Evolutionary conservation across 2,113 vertebrate genomes (phyloP), one percentile per base, ranked within the genome.

Genomic region (Lagenorhynchus albirostris): DNA sequence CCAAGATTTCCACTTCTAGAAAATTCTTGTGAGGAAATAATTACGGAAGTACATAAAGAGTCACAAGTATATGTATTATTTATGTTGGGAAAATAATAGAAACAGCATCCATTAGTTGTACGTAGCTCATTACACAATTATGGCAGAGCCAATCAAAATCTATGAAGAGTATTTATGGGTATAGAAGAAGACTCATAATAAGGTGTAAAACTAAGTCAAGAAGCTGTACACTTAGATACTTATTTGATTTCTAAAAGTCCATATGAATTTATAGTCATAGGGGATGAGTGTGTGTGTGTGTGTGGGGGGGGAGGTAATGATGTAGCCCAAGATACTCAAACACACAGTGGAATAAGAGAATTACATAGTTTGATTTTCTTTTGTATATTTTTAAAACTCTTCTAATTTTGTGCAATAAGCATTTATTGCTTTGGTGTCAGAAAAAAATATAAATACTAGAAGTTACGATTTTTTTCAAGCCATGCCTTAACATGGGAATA

Each of bases 1-100:
- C 6, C 29, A 73, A 8, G 25, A 79, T 91, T 93, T 73, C 17
- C 15, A 76, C 23, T 79, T 87, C 6, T 31, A 90, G 58, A 93
- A 94, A 94, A 79, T 92, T 94, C 47, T 83, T 15, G 15, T n/a
- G n/a, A 87, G 38, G 47, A 82, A 92, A 87, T 90, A 74, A 62
- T 14, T 36, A 93, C 13, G 62, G 62, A 95, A 77, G 50, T 36
- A 7, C 25, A 73, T 77, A 63, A 86, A 71, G 33, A 84, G 29
- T 88, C 17, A 33, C 14, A 50, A 81, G 77, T 62, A 33, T 9
- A 44, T 17, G 2, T 82, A 18, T 62, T 58, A 58, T 38, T 85
- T 91, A 88, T 80, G 79, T 95, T 21, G 68, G 31, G 15, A 86
- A 90, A 93, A 74, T 5, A 90, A 60, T 38, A 88, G 63, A 91